These are phyloP conservation scores for Drosophila pullipes DNA, from an alignment of 2,888 invertebrate species.

Conservation along the genomic window DNA sequence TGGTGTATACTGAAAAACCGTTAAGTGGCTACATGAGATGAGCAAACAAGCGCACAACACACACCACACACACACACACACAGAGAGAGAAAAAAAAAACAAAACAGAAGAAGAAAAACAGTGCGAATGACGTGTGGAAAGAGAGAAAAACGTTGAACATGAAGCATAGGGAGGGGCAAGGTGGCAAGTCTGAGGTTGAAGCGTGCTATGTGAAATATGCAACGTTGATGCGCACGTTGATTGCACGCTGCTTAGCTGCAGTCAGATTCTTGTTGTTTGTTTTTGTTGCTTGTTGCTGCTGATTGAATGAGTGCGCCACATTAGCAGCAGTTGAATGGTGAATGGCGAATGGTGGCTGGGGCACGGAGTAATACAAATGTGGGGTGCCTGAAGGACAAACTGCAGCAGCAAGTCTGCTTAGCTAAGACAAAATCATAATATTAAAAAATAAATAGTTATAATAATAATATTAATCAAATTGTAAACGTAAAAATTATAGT, in stretches of 20 bases:
- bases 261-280: conserved; percentile 26
- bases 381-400: conserved; percentile 21
- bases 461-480: conserved; percentile 29
- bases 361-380: neutral
- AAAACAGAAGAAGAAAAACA: conserved; percentile 6
- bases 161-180: neutral
- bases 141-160: conserved; percentile 15
- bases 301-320: conserved; percentile 73
- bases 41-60: conserved; percentile 39
- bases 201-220: conserved; percentile 61
- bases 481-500: conserved; percentile 14
- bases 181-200: conserved; percentile 1
- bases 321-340: conserved; percentile 41
- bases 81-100: neutral
- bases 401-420: conserved; percentile 41
- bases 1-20: conserved; percentile 72
- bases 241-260: conserved; percentile 57
- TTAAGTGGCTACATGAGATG: conserved; percentile 69
- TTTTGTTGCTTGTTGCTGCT: conserved; percentile 26
- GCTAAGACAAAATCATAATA: conserved; percentile 43
- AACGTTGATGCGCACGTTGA: conserved; percentile 72
- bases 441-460: neutral
- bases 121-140: conserved; percentile 53
- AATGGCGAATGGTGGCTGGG: neutral
- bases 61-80: neutral